phyloP scores from a whole-genome alignment of 1,140 invertebrate genomes.

The Rhyzopertha dominica region DNA sequence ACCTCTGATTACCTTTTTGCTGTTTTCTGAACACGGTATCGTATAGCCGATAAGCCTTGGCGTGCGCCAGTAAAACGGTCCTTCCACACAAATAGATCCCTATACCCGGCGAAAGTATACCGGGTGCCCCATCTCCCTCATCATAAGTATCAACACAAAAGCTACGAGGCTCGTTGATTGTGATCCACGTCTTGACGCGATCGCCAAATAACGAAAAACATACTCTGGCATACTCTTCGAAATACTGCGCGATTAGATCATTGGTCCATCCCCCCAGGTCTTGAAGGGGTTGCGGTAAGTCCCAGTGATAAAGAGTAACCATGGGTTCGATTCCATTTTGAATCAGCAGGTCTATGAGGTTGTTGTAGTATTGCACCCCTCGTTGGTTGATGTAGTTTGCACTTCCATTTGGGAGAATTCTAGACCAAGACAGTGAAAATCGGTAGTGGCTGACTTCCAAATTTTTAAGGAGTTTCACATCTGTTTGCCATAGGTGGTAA shows the following conservation, averaged over 20 bases:
- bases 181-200: constrained; percentile 48
- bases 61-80: constrained; percentile 43
- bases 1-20: too few relatives aligned
- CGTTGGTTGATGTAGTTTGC: constrained; percentile 51
- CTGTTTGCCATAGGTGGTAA: constrained; percentile 53
- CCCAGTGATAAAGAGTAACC: constrained; percentile 49
- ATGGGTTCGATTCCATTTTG: constrained; percentile 56
- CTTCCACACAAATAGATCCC: constrained; percentile 44
- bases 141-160: constrained; percentile 52
- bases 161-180: constrained; percentile 49
- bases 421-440: constrained; percentile 58
- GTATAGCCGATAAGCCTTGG: constrained; percentile 43
- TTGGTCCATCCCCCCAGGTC: constrained; percentile 40
- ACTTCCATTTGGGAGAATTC: constrained; percentile 29
- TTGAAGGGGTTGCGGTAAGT: constrained; percentile 38
- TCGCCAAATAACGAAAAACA: constrained; percentile 28
- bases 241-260: constrained; percentile 32
- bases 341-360: constrained; percentile 55
- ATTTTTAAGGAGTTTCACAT: constrained; percentile 47
- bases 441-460: constrained; percentile 49
- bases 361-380: constrained; percentile 60
- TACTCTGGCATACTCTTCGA: constrained; percentile 38
- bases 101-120: constrained; percentile 32
- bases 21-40: constrained; percentile 31
- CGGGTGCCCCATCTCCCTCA: constrained; percentile 51